Conservation (phyloP, 2,113 vertebrate species). For the Charina bottae region DNA sequence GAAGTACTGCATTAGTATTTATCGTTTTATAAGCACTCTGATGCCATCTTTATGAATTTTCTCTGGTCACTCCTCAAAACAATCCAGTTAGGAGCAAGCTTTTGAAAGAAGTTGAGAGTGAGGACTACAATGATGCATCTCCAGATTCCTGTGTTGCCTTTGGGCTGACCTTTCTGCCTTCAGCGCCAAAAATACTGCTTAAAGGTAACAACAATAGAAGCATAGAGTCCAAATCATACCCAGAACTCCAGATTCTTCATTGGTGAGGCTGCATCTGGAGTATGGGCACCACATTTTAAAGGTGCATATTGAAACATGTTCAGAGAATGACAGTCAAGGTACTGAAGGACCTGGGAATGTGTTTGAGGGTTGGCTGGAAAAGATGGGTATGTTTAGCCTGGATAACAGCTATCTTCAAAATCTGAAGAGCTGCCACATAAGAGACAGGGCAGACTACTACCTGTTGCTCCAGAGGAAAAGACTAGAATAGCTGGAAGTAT, state of each 20-base stretch:
- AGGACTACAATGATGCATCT: neutral
- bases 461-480: neutral
- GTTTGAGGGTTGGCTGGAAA: neutral
- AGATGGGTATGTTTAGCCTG: neutral
- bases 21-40: neutral
- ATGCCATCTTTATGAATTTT: constrained; percentile 16
- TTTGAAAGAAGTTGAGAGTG: constrained; percentile 5
- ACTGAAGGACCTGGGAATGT: neutral
- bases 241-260: neutral
- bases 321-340: neutral
- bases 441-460: neutral
- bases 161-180: constrained; percentile 8
- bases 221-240: neutral
- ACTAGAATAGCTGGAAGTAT: neutral
- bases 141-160: neutral
- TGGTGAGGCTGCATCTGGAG: neutral
- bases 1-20: neutral
- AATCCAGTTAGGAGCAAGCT: constrained; percentile 13
- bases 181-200: neutral
- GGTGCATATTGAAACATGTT: neutral
- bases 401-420: neutral
- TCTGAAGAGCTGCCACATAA: neutral
- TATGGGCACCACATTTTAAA: neutral
- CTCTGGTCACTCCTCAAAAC: neutral
- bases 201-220: neutral